Percentiles rank a stretch among this genome's conserved stretches.
phyloP scores from a whole-genome alignment of 92 coral and sea anemone species.

The Zoanthus sansibaricus region DNA sequence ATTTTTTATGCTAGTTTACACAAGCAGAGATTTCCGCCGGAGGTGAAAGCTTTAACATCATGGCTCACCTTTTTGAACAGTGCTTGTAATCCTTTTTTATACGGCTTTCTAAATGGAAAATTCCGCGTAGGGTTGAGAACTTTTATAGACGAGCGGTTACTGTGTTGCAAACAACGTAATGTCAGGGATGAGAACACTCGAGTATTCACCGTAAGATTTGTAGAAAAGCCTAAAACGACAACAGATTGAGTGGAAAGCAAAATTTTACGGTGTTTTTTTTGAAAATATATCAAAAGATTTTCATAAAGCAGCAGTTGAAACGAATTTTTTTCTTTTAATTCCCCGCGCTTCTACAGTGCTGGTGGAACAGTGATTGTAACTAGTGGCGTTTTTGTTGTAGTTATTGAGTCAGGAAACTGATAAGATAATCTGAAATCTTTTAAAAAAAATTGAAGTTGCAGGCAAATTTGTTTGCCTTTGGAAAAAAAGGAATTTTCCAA shows the following conservation, averaged over 20 bases:
- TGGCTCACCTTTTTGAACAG: constrained; percentile 83
- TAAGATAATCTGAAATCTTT: not conserved
- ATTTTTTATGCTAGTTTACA: constrained; percentile 77
- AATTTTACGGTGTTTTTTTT: not conserved
- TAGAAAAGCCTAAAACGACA: not conserved
- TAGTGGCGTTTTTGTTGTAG: not conserved
- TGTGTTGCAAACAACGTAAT: constrained; percentile 65
- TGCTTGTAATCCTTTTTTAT: constrained; percentile 80
- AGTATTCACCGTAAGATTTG: constrained; percentile 47
- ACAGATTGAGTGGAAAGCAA: too few species aligned
- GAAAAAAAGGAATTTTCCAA: constrained; percentile 7
- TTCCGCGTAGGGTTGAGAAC: constrained; percentile 71
- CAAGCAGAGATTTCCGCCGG: constrained; percentile 58
- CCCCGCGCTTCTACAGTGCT: not conserved
- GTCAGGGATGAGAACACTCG: constrained; percentile 25
- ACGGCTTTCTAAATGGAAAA: constrained; percentile 84
- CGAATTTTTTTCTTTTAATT: too few species aligned
- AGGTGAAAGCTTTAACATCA: constrained; percentile 69
- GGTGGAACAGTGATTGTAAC: not conserved
- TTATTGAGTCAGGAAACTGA: not conserved
- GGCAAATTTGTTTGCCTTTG: constrained; percentile 4
- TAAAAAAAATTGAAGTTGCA: not conserved
- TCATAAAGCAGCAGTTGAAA: not conserved
- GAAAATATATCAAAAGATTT: not conserved
- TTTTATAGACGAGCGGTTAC: constrained; percentile 65